Percentiles rank a stretch among this genome's conserved stretches.
phyloP scores from a whole-genome alignment of 2,113 vertebrate species.

The Apistogramma diplotaenia region DNA sequence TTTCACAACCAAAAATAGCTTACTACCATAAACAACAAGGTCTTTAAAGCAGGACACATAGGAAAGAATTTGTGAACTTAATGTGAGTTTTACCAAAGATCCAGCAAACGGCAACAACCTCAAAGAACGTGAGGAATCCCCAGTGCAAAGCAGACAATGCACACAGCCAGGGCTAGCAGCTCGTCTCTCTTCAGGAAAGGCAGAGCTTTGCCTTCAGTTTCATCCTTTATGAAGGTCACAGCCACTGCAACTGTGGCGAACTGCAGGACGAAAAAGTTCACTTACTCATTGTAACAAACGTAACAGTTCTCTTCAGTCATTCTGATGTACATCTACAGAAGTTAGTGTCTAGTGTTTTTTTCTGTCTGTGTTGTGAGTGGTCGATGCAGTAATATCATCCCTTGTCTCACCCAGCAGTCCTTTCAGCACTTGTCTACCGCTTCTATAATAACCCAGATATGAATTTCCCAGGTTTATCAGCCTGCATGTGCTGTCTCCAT shows the following conservation, averaged over 20 bases:
- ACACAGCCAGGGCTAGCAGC: constrained; percentile 67
- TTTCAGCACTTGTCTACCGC: not conserved
- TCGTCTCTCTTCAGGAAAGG: constrained; percentile 70
- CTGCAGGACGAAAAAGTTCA: constrained; percentile 39
- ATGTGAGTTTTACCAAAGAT: constrained; percentile 70
- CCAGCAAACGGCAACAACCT: constrained; percentile 74
- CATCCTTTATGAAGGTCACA: constrained; percentile 74
- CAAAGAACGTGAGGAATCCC: constrained; percentile 79
- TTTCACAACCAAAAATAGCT: not conserved
- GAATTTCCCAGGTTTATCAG: not conserved
- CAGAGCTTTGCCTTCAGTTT: constrained; percentile 59
- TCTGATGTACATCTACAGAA: not conserved
- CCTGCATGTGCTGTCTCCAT: not conserved
- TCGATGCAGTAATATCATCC: not conserved
- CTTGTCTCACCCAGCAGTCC: not conserved
- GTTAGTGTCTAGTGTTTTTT: no score
- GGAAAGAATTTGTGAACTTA: not conserved
- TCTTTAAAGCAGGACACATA: no score
- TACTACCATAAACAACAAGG: not conserved
- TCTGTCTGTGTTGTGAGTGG: not conserved
- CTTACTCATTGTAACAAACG: not conserved
- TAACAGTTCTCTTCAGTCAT: not conserved
- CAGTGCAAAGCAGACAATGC: constrained; percentile 60
- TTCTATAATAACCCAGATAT: not conserved
- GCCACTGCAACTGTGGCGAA: constrained; percentile 76